Percentiles rank a stretch among this genome's conserved stretches.
These are phyloP conservation scores for Aleiodes testaceus DNA, from an alignment of 2,888 invertebrate species.

Conservation along the genomic window DNA sequence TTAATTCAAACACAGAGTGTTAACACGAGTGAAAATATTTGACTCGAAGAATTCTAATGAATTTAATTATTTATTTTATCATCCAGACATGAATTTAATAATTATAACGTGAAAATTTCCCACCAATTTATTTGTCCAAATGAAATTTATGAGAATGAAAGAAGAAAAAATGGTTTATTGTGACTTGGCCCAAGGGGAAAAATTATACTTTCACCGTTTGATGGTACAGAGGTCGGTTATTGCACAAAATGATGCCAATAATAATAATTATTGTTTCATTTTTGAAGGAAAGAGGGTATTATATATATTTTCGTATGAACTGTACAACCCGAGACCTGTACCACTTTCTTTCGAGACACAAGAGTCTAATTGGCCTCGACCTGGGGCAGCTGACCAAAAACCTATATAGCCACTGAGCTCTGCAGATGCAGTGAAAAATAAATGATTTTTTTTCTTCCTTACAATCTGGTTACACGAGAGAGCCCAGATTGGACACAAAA, in stretches of 20 bases:
- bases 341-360: conserved; percentile 57
- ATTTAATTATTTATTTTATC: background rate
- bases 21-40: background rate
- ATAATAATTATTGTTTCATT: conserved; percentile 51
- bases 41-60: background rate
- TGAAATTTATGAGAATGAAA: conserved; percentile 8
- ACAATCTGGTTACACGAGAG: conserved; percentile 25
- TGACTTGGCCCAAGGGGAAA: background rate
- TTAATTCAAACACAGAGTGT: conserved; percentile 12
- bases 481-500: conserved; percentile 33
- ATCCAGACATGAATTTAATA: background rate
- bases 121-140: no score
- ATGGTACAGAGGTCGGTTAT: conserved; percentile 32
- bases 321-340: conserved; percentile 40
- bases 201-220: conserved; percentile 31
- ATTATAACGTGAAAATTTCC: no score
- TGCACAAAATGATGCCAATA: conserved; percentile 43
- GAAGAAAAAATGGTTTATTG: conserved; percentile 4
- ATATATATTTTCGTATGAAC: conserved; percentile 43
- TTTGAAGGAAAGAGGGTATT: background rate
- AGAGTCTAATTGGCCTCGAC: conserved; percentile 59
- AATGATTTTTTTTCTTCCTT: conserved; percentile 37
- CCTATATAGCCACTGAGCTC: conserved; percentile 53
- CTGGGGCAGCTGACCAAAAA: conserved; percentile 58
- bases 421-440: conserved; percentile 42